Evolutionary conservation across 2,113 vertebrate genomes (phyloP), one percentile per base, ranked within the genome.

Genomic region (Neodontobutis hainanensis): DNA sequence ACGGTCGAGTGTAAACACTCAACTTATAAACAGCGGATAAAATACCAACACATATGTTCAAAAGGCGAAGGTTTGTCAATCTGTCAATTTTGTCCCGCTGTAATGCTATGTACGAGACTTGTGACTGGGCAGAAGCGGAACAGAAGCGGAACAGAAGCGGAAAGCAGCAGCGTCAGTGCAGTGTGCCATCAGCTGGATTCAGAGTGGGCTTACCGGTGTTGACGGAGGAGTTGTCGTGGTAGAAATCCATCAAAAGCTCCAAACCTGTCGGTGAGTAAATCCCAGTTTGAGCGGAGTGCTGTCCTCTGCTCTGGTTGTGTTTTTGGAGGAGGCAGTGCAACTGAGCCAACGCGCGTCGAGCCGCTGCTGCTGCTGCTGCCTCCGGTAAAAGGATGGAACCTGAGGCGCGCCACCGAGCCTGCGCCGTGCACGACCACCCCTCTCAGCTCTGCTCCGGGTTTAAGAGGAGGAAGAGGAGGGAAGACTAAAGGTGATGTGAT

Each of bases 341-440:
- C 59, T 75, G 53, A 47, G 34, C 35, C 16, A 59, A 51, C 64
- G 11, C 15, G 27, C 8, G 51, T 52, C 12, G 67, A 71, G 11
- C 53, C 40, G 27, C 38, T 10, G 55, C 55, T 49, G 60, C 77
- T 69, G 73, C 73, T 42, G 64, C 68, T 73, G 19, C 19, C 19
- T 2, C 19, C 19, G 19, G 19, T 27, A 27, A 3, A 27, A 55
- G 56, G 65, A 78, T 63, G n/a, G 71, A 75, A 78, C 50, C 80
- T 40, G 40, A 42, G 59, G 82, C 78, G 70, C 74, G 82, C 45
- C 36, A 42, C 67, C 60, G 71, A 69, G 15, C 8, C 45, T 15
- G 59, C 59, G 59, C 56, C 71, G 80, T 69, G 75, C 80, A 72
- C 61, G 55, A 48, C 34, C 34, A 7, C 19, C 19, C 1, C 19